Evolutionary conservation across 1,140 invertebrate genomes (phyloP).

Genomic region (Pogonus chalceus): DNA sequence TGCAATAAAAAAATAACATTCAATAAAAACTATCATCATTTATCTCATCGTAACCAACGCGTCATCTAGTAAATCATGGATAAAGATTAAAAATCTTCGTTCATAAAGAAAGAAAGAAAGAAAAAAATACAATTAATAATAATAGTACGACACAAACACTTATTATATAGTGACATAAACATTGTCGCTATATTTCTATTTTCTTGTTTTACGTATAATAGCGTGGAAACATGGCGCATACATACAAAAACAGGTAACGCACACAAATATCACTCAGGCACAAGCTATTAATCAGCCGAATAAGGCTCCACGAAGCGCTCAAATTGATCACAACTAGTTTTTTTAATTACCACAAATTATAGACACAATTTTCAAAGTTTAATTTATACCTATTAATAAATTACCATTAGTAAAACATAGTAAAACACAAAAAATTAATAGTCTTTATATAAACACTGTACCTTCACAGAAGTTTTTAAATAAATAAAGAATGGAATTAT

Average conservation of each 20-base stretch:
- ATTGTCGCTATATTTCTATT: background rate
- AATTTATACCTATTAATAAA: too few relatives aligned
- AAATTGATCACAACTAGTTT: too few relatives aligned
- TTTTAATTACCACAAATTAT: too few relatives aligned
- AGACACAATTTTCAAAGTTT: too few relatives aligned
- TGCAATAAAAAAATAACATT: constrained; percentile 7
- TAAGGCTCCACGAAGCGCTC: background rate
- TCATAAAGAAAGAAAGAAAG: background rate
- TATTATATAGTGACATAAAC: background rate
- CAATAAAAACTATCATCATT: constrained; percentile 6
- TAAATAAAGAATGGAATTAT: too few relatives aligned
- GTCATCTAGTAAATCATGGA: too few relatives aligned
- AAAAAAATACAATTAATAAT: background rate
- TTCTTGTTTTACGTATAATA: background rate
- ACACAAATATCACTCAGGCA: background rate
- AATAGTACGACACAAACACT: background rate
- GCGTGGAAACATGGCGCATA: background rate
- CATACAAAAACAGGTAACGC: background rate
- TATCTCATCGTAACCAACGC: too few relatives aligned
- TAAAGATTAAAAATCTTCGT: too few relatives aligned
- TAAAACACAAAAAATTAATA: too few relatives aligned
- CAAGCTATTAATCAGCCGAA: background rate
- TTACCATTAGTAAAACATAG: too few relatives aligned
- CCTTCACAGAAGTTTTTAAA: too few relatives aligned
- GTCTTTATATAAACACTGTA: too few relatives aligned